Evolutionary conservation across 2,888 invertebrate genomes (phyloP).

Genomic region (Tuberolachnus salignus): DNA sequence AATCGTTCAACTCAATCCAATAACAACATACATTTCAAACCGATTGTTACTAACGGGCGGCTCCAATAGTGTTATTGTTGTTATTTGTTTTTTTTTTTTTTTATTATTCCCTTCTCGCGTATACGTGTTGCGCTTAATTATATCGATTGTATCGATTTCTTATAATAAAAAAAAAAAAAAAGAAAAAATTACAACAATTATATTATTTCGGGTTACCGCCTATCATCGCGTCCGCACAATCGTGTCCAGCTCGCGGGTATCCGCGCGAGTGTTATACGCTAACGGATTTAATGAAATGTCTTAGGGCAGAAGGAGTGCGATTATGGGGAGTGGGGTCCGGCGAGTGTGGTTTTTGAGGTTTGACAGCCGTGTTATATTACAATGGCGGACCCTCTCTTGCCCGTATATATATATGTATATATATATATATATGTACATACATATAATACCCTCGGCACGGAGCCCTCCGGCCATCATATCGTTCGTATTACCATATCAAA

Average conservation of each 20-base stretch:
- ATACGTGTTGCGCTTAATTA: too few relatives aligned
- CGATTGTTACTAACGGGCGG: too few relatives aligned
- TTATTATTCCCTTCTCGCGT: too few relatives aligned
- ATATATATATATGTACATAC: too few relatives aligned
- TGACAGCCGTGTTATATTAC: conserved; percentile 44
- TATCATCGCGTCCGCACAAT: neutral
- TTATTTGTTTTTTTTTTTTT: too few relatives aligned
- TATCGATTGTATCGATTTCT: too few relatives aligned
- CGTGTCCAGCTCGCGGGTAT: neutral
- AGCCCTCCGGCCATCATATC: conserved; percentile 4
- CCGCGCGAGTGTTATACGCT: neutral
- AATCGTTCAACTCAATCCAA: too few relatives aligned
- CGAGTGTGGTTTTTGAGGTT: conserved; percentile 46
- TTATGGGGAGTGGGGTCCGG: neutral
- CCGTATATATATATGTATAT: neutral
- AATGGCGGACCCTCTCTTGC: conserved; percentile 27
- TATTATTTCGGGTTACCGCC: too few relatives aligned
- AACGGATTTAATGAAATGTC: conserved; percentile 50
- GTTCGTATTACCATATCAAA: conserved; percentile 50
- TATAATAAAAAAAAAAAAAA: too few relatives aligned
- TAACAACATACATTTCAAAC: too few relatives aligned
- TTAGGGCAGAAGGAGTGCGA: conserved; percentile 14
- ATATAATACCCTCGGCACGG: neutral
- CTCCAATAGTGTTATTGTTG: too few relatives aligned
- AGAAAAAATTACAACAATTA: too few relatives aligned